Conservation (phyloP, 2,888 invertebrate species). For the Aleiodes testaceus region DNA sequence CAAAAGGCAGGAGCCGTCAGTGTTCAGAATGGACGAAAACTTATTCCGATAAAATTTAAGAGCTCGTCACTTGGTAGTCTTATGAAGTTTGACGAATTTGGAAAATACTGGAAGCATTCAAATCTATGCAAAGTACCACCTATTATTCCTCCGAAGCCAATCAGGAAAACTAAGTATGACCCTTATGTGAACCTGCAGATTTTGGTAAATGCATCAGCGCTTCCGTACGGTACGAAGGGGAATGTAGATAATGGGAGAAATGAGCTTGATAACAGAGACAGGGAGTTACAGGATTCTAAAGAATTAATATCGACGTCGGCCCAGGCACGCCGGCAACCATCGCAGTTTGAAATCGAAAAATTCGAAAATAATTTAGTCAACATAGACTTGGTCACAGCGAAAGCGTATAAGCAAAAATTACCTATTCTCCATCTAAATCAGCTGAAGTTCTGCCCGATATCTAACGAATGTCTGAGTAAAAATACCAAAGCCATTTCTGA, state of each 20-base stretch:
- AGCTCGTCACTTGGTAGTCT: conserved; percentile 55
- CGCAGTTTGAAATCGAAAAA: conserved; percentile 60
- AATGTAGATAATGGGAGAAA: not conserved
- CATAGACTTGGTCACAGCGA: conserved; percentile 62
- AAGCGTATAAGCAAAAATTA: conserved; percentile 60
- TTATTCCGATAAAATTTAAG: conserved; percentile 57
- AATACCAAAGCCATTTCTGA: conserved; percentile 58
- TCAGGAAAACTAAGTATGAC: too few species aligned
- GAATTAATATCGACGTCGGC: conserved; percentile 43
- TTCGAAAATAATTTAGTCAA: conserved; percentile 63
- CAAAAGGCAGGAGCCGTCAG: conserved; percentile 46
- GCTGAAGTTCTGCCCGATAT: conserved; percentile 41
- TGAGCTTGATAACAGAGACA: conserved; percentile 37
- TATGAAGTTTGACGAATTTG: conserved; percentile 41
- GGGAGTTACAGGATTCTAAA: not conserved
- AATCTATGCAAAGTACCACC: conserved; percentile 52
- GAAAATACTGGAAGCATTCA: conserved; percentile 32
- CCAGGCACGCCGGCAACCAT: conserved; percentile 58
- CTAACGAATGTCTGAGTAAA: conserved; percentile 55
- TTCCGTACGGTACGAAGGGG: too few species aligned
- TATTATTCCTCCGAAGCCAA: conserved; percentile 53
- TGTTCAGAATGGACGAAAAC: conserved; percentile 49
- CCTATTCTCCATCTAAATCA: conserved; percentile 44
- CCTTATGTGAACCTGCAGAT: too few species aligned
- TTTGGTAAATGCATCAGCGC: too few species aligned